Evolutionary conservation across 2,888 invertebrate genomes (phyloP).

Genomic region (Zootermopsis nevadensis): DNA sequence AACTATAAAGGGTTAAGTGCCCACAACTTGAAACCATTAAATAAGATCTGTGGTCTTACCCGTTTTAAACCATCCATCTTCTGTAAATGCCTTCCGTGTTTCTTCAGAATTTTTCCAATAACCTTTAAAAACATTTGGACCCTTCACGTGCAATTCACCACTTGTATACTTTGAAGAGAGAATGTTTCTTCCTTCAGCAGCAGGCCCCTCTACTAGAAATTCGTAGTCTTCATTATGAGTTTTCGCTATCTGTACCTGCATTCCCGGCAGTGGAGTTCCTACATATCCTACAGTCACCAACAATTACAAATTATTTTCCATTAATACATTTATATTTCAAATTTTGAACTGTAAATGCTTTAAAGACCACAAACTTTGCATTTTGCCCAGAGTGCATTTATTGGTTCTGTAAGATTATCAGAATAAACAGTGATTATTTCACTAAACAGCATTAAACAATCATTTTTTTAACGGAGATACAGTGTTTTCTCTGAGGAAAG

Average conservation of each 20-base stretch:
- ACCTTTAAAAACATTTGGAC: conserved; percentile 75
- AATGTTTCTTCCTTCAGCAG: not conserved
- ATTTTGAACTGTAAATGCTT: too few species aligned
- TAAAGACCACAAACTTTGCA: too few species aligned
- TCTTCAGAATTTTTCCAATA: conserved; percentile 83
- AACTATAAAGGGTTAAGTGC: too few species aligned
- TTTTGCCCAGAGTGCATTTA: too few species aligned
- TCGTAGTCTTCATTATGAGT: conserved; percentile 17
- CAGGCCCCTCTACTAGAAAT: conserved; percentile 43
- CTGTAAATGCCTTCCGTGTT: conserved; percentile 77
- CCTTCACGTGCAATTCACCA: conserved; percentile 74
- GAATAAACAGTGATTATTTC: too few species aligned
- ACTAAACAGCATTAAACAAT: too few species aligned
- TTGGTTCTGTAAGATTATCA: too few species aligned
- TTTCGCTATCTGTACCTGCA: conserved; percentile 59
- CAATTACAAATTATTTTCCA: too few species aligned
- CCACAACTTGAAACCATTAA: too few species aligned
- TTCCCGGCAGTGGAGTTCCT: conserved; percentile 81
- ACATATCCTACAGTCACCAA: conserved; percentile 70
- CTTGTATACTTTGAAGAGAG: conserved; percentile 51
- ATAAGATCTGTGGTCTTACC: conserved; percentile 62
- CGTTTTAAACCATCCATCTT: conserved; percentile 90
- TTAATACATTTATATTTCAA: too few species aligned
- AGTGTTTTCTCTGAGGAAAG: too few species aligned
- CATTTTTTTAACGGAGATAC: too few species aligned